These are phyloP conservation scores for Chamaedrilus cognettii DNA, from an alignment of 2,888 invertebrate species.

Conservation along the genomic window DNA sequence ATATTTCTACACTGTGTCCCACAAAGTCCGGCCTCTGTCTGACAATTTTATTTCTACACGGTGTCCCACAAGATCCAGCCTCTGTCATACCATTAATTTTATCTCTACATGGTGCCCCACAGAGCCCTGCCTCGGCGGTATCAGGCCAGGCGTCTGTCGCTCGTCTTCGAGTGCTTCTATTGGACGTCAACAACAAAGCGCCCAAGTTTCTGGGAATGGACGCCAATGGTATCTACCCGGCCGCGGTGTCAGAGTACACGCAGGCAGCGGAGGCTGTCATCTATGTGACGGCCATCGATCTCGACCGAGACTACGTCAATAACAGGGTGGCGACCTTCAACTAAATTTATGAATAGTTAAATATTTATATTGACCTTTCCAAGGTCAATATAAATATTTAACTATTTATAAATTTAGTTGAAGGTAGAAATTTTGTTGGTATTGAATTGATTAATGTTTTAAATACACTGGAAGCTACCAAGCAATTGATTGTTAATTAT, in stretches of 20 bases:
- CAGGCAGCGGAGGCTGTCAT: slow-evolving; percentile 87
- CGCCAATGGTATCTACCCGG: slow-evolving; percentile 49
- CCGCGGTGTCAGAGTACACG: slow-evolving; percentile 75
- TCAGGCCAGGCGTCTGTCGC: slow-evolving; percentile 7
- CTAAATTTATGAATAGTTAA: slow-evolving; percentile 2
- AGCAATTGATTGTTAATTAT: too few relatives aligned
- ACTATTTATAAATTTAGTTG: neutral
- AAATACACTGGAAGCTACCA: too few relatives aligned
- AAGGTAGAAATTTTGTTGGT: slow-evolving; percentile 17
- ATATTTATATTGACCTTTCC: too few relatives aligned
- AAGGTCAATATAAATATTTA: slow-evolving; percentile 15
- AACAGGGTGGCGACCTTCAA: slow-evolving; percentile 16
- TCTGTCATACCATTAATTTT: too few relatives aligned
- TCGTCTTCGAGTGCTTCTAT: slow-evolving; percentile 53
- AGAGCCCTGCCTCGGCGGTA: neutral
- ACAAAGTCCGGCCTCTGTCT: too few relatives aligned
- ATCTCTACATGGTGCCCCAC: too few relatives aligned
- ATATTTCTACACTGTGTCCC: too few relatives aligned
- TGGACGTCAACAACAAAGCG: slow-evolving; percentile 96
- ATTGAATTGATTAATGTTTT: too few relatives aligned
- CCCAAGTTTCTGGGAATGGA: slow-evolving; percentile 71
- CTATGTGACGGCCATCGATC: slow-evolving; percentile 93
- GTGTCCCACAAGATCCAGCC: too few relatives aligned
- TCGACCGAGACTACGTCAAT: slow-evolving; percentile 67
- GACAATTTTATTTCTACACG: too few relatives aligned